phyloP scores from a whole-genome alignment of 2,888 invertebrate genomes.

The Desoria tigrina region DNA sequence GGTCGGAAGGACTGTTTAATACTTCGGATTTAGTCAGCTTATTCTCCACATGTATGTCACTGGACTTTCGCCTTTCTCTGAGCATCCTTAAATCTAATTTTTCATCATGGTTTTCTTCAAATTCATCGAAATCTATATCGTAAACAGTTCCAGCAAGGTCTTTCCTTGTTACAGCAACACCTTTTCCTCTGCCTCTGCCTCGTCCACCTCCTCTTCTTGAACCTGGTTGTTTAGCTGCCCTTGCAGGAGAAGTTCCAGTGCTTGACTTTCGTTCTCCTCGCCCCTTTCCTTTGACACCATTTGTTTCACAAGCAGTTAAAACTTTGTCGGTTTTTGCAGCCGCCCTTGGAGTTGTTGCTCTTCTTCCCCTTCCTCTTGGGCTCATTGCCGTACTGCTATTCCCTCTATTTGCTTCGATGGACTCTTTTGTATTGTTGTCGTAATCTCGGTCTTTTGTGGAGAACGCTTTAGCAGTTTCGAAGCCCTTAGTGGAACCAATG shows the following conservation, averaged over 20 bases:
- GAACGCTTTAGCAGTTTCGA: background rate
- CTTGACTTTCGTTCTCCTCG: conserved; percentile 32
- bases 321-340: conserved; percentile 27
- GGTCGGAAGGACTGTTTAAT: background rate
- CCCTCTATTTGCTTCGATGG: conserved; percentile 10
- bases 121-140: conserved; percentile 81
- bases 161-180: conserved; percentile 47
- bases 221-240: conserved; percentile 33
- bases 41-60: conserved; percentile 42
- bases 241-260: conserved; percentile 33
- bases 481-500: background rate
- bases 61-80: conserved; percentile 51
- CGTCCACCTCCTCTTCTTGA: conserved; percentile 58
- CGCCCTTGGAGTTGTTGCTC: conserved; percentile 30
- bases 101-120: conserved; percentile 64
- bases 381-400: conserved; percentile 33
- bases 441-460: background rate
- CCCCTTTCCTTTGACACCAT: conserved; percentile 35
- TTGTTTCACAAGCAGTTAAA: conserved; percentile 25
- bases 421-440: conserved; percentile 20
- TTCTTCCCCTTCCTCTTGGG: conserved; percentile 44
- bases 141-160: conserved; percentile 71
- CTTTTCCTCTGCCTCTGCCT: conserved; percentile 59
- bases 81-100: conserved; percentile 55
- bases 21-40: conserved; percentile 7